Base-by-base conservation (phyloP, 2,888 invertebrate genomes). In the Cyaniris semiargus region DNA sequence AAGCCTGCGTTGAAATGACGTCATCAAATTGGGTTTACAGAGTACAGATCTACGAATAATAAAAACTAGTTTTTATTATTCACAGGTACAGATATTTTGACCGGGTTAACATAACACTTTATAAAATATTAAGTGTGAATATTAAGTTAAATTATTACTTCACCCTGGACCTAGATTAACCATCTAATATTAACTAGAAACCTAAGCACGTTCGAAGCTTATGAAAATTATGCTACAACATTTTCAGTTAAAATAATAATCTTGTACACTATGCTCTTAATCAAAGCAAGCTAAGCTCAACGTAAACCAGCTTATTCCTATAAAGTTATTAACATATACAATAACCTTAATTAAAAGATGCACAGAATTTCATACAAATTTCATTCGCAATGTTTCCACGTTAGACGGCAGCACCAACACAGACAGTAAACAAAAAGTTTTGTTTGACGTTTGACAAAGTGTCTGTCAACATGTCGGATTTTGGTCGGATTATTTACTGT, bases 131-230 rank as follows among this genome's bases (percentile, higher is more conserved):
- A 53, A 53, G 18, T 27, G 15, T 13, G 66, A 5, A 13, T 23
- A 60, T 23, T 60, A 23, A 13, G 5, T 27, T 66, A 66, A 66
- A 27, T 66, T 3, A 44, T 27, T 23, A 27, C 15, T 66, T 13
- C 23, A 27, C 23, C 27, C 66, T 15, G 15, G 66, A 27, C 66
- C 66, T 66, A 66, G 66, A 66, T 27, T 66, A 27, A 66, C 4
- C 27, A 66, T 15, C 5, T 66, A 27, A 27, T 66, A 66, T 66
- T 27, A 66, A 66, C 27, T 66, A 23, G 60, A 3, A 66, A 27
- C 60, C 60, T 66, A 13, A 66, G 23, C 66, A 66, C 66, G 66
- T 15, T 66, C 21, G 8, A 27, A 66, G 27, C 66, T 66, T 66
- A 13, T 66, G 66, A 15, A 66, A 66, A 60, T 60, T 23, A 66